Conservation (phyloP, 2,888 invertebrate genomes). For the Buathra laborator region DNA sequence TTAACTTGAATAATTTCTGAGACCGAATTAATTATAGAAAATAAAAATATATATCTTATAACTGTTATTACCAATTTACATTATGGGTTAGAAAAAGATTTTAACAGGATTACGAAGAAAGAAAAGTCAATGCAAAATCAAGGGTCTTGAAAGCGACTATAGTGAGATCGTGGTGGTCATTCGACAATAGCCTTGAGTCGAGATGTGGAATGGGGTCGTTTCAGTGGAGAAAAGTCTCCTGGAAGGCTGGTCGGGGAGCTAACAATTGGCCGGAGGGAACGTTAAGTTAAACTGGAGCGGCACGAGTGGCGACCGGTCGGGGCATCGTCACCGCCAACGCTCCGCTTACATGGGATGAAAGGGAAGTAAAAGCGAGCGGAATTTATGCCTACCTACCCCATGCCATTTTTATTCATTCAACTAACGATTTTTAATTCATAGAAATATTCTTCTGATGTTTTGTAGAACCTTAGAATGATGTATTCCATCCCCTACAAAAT, state of each 20-base stretch:
- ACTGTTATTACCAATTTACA: neutral
- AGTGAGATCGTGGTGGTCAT: conserved; percentile 23
- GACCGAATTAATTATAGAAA: neutral
- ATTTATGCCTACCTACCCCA: neutral
- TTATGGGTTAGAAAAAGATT: neutral
- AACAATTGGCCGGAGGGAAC: conserved; percentile 67
- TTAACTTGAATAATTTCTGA: too few species aligned
- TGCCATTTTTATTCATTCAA: neutral
- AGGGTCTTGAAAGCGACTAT: conserved; percentile 2
- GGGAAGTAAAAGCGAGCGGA: conserved; percentile 20
- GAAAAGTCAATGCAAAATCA: neutral
- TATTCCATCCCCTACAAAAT: too few species aligned
- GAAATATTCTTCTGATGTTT: too few species aligned
- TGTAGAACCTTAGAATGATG: too few species aligned
- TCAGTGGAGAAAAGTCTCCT: conserved; percentile 29
- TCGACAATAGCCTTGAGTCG: conserved; percentile 45
- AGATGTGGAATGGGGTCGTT: conserved; percentile 24
- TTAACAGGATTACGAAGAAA: conserved; percentile 1
- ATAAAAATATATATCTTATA: too few species aligned
- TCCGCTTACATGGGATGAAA: conserved; percentile 32
- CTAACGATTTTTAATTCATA: neutral
- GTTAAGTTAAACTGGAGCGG: conserved; percentile 54
- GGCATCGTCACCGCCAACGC: conserved; percentile 6
- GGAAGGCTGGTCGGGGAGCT: conserved; percentile 33
- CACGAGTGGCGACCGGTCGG: conserved; percentile 50